phyloP scores from a whole-genome alignment of 2,113 vertebrate genomes.

The Hystrix brachyura region DNA sequence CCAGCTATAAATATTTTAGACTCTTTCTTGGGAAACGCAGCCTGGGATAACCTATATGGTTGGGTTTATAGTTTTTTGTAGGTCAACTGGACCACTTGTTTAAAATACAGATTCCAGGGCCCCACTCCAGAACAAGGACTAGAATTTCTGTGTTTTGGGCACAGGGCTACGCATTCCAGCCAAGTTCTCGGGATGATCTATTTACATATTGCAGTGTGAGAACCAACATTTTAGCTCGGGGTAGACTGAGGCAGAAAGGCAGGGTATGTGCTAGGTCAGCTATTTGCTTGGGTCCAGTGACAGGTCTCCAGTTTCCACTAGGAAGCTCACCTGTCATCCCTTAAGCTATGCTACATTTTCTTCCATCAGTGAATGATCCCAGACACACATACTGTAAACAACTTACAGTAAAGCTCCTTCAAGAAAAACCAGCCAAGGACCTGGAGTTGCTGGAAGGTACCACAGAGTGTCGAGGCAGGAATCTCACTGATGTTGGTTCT shows the following conservation, averaged over 20 bases:
- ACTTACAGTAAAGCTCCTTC: not conserved
- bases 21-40: not conserved
- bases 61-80: not conserved
- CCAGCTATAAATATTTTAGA: not conserved
- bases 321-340: not conserved
- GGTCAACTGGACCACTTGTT: not conserved
- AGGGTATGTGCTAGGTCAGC: not conserved
- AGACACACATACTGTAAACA: not conserved
- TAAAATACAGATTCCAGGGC: not conserved
- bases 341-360: not conserved
- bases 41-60: not conserved
- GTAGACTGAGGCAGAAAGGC: not conserved
- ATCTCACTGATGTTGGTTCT: not conserved
- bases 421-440: not conserved
- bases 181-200: not conserved
- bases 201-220: not conserved
- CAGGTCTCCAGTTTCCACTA: not conserved
- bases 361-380: not conserved
- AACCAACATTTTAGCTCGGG: not conserved
- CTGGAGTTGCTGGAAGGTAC: not conserved
- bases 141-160: not conserved
- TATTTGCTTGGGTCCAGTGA: not conserved
- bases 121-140: not conserved
- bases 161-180: not conserved
- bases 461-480: not conserved